Evolutionary conservation across 2,888 invertebrate genomes (phyloP), one percentile per base, ranked within the genome.

Genomic region (Cheilosia pagana): DNA sequence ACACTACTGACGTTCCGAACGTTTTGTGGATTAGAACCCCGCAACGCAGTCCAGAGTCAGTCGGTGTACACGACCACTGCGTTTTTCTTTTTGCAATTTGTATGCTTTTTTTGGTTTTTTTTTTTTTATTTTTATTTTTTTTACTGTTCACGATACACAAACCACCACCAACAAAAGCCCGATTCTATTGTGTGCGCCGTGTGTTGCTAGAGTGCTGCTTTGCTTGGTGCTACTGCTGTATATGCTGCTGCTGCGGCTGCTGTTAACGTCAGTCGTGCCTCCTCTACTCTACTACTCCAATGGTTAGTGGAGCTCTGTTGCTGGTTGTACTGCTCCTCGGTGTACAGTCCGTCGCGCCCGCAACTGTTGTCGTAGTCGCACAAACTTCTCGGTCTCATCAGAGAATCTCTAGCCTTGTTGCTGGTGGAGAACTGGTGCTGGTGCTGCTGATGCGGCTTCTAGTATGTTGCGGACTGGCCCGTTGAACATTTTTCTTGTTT

Each of bases 1-100:
- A 88, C 87, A 88, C 87, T 88, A 88, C 88, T 88, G 88, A 88
- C 87, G 87, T 87, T 88, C 87, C 77, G 81, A 86, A 86, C 86
- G 86, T 86, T 86, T 86, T 86, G 86, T 81, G 86, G 86, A 86
- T 86, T 86, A 86, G 86, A 86, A 86, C 86, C 81, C 81, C 86
- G 81, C 81, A 86, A 86, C 85, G 85, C 86, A 86, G 86, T 81
- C 81, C 81, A 86, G 72, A 86, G 81, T 81, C 81, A 81, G 67
- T 81, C 86, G 81, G 60, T 75, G 79, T 85, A 81, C 85, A 81
- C 81, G 81, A 86, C 86, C 86, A 81, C 76, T 86, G 86, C 86
- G 86, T 86, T 86, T 86, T 86, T 78, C 57, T 71, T 81, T 78
- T 81, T 72, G 65, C 65, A 68, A 59, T 72, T 23, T 25, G 52